Evolutionary conservation across 2,113 vertebrate species (phyloP).

Genomic region (Silurus glanis): DNA sequence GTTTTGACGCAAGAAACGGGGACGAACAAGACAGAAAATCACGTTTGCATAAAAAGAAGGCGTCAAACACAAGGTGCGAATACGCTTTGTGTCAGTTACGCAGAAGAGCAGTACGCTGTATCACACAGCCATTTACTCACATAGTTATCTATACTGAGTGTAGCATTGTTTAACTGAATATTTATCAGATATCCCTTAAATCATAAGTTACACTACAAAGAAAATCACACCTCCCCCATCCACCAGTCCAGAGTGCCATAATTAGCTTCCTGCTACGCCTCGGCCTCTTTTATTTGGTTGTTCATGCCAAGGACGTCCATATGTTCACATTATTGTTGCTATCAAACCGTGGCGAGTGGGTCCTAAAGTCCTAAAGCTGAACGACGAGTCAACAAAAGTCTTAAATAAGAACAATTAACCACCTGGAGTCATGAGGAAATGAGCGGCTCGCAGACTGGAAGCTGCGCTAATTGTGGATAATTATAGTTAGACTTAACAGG

Average conservation of each 20-base stretch:
- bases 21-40: not conserved
- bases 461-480: not conserved
- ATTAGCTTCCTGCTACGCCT: slow-evolving; percentile 24
- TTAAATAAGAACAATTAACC: slow-evolving; percentile 1
- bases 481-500: not conserved
- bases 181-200: not conserved
- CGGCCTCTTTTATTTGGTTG: not conserved
- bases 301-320: slow-evolving; percentile 18
- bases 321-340: slow-evolving; percentile 10
- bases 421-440: not conserved
- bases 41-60: not conserved
- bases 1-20: not conserved
- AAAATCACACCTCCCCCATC: slow-evolving; percentile 18
- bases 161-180: not conserved
- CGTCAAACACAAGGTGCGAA: not conserved
- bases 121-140: not conserved
- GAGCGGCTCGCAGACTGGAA: not conserved
- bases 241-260: slow-evolving; percentile 24
- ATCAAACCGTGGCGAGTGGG: not conserved
- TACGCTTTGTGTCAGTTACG: no score
- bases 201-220: not conserved
- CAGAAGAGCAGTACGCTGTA: not conserved
- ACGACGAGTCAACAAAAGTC: not conserved
- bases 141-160: not conserved
- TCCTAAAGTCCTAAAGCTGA: slow-evolving; percentile 2